phyloP scores from a whole-genome alignment of 2,797 vertebrate species.

The Corythornis leucogaster region DNA sequence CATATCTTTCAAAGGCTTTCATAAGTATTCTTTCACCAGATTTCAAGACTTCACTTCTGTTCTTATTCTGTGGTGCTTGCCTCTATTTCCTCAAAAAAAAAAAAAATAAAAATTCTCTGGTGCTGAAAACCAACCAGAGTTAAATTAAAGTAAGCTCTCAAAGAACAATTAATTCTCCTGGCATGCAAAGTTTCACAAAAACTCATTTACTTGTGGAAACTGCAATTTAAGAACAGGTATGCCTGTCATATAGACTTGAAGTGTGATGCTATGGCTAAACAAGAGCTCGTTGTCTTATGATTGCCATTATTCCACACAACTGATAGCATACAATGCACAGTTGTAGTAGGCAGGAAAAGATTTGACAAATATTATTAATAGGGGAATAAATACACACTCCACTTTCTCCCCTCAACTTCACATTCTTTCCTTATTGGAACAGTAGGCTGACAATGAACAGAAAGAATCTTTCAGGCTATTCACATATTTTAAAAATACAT shows the following conservation, averaged over 20 bases:
- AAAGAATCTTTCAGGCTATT: not conserved
- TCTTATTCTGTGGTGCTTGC: not conserved
- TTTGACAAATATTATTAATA: not conserved
- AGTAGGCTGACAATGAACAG: not conserved
- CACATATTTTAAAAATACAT: not conserved
- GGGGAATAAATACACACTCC: not conserved
- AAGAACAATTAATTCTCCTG: not conserved
- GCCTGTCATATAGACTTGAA: not conserved
- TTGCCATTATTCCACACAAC: not conserved
- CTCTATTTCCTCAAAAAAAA: not conserved
- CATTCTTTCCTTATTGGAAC: not conserved
- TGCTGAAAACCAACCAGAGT: not conserved
- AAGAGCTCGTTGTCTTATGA: not conserved
- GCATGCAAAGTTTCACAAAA: conserved; percentile 4
- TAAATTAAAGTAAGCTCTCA: not conserved
- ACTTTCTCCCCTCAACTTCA: fast-evolving
- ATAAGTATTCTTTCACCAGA: not conserved
- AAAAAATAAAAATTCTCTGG: not conserved
- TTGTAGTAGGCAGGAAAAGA: not conserved
- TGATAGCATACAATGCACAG: not conserved
- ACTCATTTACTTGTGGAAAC: not conserved
- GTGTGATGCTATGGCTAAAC: not conserved
- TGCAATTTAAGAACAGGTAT: not conserved
- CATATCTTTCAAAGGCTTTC: not conserved
- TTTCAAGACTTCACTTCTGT: not conserved